Evolutionary conservation across 1,140 invertebrate genomes (phyloP).

Genomic region (Dryas iulia): DNA sequence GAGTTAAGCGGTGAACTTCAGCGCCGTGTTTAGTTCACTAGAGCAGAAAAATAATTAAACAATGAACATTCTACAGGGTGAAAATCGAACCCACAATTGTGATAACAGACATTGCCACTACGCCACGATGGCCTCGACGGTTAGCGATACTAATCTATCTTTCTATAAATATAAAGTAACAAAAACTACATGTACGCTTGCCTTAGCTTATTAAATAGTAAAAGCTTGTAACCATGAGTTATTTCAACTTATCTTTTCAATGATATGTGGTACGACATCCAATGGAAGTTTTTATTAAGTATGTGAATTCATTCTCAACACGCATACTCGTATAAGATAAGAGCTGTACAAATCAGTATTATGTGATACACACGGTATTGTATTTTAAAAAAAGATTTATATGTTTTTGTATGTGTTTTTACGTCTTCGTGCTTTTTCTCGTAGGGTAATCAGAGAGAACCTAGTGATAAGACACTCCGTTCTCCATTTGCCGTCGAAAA

Average conservation of each 20-base stretch:
- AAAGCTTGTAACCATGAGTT: constrained; percentile 7
- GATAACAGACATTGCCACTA: no score
- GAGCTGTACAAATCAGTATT: constrained; percentile 16
- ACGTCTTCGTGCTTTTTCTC: no score
- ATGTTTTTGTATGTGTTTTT: not conserved
- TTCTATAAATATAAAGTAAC: constrained; percentile 4
- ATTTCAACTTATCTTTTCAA: not conserved
- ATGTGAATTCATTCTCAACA: constrained; percentile 21
- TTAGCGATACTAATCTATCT: not conserved
- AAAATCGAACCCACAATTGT: no score
- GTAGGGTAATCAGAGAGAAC: no score
- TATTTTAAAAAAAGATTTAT: not conserved
- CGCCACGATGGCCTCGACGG: no score
- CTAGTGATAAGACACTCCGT: no score
- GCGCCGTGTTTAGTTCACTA: no score
- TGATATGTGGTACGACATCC: constrained; percentile 3
- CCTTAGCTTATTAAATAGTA: constrained; percentile 6
- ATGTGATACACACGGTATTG: constrained; percentile 13
- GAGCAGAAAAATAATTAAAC: no score
- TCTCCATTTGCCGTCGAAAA: no score
- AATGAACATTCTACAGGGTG: no score
- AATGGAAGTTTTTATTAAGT: constrained; percentile 29
- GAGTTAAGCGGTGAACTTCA: no score
- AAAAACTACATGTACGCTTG: not conserved
- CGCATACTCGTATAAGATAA: constrained; percentile 21